Percentiles rank a stretch among this genome's conserved stretches.
phyloP scores from a whole-genome alignment of 2,797 vertebrate species.

The Malacoctenus gilli region DNA sequence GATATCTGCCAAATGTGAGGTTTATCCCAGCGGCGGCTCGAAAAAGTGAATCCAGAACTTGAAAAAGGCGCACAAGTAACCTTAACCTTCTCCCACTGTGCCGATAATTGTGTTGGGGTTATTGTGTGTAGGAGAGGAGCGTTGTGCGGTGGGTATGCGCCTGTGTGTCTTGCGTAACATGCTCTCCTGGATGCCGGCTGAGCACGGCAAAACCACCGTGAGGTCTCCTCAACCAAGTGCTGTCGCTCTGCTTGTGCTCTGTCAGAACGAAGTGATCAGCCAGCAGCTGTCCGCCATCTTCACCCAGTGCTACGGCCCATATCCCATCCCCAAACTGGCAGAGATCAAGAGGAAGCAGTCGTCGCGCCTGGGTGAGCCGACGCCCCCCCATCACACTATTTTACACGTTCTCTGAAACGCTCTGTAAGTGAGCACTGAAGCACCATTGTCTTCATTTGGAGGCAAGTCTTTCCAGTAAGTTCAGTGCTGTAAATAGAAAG shows the following conservation, averaged over 20 bases:
- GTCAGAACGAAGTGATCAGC: constrained; percentile 85
- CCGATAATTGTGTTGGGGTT: constrained; percentile 28
- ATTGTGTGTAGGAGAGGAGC: constrained; percentile 41
- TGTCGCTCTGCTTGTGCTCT: constrained; percentile 31
- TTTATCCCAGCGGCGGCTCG: neutral
- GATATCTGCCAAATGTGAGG: neutral
- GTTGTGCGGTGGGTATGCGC: constrained; percentile 3
- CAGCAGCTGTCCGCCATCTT: constrained; percentile 84
- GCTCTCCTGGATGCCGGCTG: constrained; percentile 23
- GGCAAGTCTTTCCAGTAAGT: neutral
- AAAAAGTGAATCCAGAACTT: constrained; percentile 6
- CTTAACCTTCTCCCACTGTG: constrained; percentile 13
- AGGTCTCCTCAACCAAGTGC: constrained; percentile 13
- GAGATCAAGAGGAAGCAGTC: constrained; percentile 84
- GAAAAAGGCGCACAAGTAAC: constrained; percentile 15
- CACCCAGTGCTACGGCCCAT: constrained; percentile 85
- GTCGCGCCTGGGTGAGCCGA: constrained; percentile 78
- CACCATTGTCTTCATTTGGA: neutral
- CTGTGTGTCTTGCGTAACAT: constrained; percentile 26
- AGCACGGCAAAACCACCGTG: neutral
- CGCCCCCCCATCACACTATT: no score
- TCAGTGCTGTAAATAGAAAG: neutral
- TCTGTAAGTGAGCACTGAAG: neutral
- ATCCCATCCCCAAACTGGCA: constrained; percentile 83
- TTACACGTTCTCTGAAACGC: no score